These are phyloP conservation scores for Tenrec ecaudatus DNA, from an alignment of 2,113 vertebrate species.

Conservation along the genomic window DNA sequence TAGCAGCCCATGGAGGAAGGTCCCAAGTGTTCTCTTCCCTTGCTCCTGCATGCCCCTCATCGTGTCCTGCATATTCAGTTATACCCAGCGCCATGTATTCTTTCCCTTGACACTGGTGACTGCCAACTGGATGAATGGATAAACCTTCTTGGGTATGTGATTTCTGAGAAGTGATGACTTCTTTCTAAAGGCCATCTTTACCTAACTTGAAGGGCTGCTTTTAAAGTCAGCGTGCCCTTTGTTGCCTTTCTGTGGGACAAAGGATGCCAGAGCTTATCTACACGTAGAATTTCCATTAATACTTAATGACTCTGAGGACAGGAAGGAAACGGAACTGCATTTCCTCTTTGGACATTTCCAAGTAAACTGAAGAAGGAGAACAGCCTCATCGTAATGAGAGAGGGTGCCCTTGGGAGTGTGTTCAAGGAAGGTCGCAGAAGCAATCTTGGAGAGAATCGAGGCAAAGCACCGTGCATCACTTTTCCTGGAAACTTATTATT, in stretches of 20 bases:
- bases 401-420: constrained; percentile 60
- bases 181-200: constrained; percentile 70
- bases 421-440: constrained; percentile 70
- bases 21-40: constrained; percentile 13
- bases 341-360: constrained; percentile 76
- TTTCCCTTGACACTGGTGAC: constrained; percentile 34
- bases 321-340: constrained; percentile 71
- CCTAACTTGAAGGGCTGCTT: constrained; percentile 67
- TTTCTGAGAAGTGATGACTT: constrained; percentile 59
- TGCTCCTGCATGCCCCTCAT: background rate
- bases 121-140: constrained; percentile 60
- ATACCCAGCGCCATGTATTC: constrained; percentile 43
- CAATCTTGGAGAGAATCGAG: constrained; percentile 70
- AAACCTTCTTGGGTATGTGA: constrained; percentile 63
- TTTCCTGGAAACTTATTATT: constrained; percentile 67
- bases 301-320: constrained; percentile 81
- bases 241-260: constrained; percentile 69
- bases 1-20: background rate
- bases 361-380: constrained; percentile 69
- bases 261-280: constrained; percentile 75
- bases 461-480: constrained; percentile 66
- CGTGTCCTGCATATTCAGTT: constrained; percentile 23
- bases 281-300: constrained; percentile 81
- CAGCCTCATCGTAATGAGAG: constrained; percentile 71
- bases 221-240: constrained; percentile 77